Evolutionary conservation across 1,140 invertebrate species (phyloP).

Genomic region (Bombyx mandarina): DNA sequence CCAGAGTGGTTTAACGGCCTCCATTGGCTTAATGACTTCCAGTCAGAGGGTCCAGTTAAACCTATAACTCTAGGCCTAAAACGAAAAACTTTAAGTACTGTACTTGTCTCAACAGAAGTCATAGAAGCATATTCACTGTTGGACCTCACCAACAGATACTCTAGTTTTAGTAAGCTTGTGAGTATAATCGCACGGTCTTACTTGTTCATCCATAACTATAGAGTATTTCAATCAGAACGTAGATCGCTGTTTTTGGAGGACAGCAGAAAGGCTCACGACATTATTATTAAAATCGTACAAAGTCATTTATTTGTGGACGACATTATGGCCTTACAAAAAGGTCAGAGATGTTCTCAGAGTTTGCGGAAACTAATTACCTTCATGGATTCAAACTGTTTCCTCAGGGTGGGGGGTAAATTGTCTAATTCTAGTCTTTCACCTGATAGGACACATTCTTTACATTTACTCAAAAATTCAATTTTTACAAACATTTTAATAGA

Average conservation of each 20-base stretch:
- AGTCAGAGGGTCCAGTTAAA: background rate
- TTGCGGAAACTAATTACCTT: slow-evolving; percentile 13
- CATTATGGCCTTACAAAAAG: slow-evolving; percentile 1
- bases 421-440: slow-evolving; percentile 12
- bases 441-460: slow-evolving; percentile 15
- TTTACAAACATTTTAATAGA: slow-evolving; percentile 21
- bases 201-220: no score
- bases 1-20: background rate
- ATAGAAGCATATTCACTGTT: no score
- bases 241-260: background rate
- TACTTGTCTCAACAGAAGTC: background rate
- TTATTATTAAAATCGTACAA: slow-evolving; percentile 4
- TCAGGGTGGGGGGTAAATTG: slow-evolving; percentile 25
- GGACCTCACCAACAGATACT: background rate
- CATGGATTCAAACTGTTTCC: slow-evolving; percentile 11
- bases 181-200: no score
- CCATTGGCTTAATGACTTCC: background rate
- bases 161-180: background rate
- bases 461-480: slow-evolving; percentile 15
- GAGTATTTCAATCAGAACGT: background rate
- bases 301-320: background rate
- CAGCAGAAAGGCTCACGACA: slow-evolving; percentile 6
- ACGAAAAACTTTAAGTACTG: background rate
- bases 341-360: background rate
- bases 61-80: no score